Evolutionary conservation across 2,797 vertebrate genomes (phyloP).

Genomic region (Sarcophilus harrisii): DNA sequence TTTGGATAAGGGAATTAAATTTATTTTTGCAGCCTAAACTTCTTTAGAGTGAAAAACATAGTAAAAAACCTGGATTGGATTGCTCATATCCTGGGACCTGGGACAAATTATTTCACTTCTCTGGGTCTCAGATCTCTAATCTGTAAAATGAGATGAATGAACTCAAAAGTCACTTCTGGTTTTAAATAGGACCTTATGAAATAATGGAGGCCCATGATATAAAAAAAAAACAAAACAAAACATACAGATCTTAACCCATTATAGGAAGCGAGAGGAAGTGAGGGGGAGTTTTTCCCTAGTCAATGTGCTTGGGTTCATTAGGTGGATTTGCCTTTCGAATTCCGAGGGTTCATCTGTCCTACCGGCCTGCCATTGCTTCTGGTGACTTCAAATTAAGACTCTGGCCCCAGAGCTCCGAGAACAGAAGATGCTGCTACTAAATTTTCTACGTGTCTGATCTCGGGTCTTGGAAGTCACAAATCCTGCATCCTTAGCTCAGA

Average conservation of each 20-base stretch:
- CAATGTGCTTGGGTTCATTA: background rate
- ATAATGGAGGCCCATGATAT: background rate
- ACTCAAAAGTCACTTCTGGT: background rate
- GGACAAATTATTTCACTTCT: background rate
- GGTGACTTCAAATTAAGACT: constrained; percentile 3
- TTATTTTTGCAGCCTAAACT: constrained; percentile 5
- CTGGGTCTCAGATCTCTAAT: background rate
- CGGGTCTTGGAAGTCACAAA: constrained; percentile 53
- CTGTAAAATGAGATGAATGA: background rate
- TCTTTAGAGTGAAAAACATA: background rate
- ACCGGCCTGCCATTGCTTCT: background rate
- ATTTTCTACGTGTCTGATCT: constrained; percentile 26
- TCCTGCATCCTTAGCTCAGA: constrained; percentile 36
- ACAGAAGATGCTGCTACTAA: constrained; percentile 24
- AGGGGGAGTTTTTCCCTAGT: background rate
- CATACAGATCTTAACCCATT: background rate
- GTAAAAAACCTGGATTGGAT: background rate
- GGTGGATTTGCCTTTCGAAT: background rate
- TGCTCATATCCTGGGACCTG: background rate
- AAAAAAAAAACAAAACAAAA: background rate
- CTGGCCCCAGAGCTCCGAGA: constrained; percentile 26
- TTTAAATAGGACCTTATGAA: background rate
- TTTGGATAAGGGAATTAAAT: constrained; percentile 3
- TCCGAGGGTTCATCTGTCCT: background rate
- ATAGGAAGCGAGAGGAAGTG: background rate